phyloP scores from a whole-genome alignment of 1,140 invertebrate species.

The Drusus annulatus region DNA sequence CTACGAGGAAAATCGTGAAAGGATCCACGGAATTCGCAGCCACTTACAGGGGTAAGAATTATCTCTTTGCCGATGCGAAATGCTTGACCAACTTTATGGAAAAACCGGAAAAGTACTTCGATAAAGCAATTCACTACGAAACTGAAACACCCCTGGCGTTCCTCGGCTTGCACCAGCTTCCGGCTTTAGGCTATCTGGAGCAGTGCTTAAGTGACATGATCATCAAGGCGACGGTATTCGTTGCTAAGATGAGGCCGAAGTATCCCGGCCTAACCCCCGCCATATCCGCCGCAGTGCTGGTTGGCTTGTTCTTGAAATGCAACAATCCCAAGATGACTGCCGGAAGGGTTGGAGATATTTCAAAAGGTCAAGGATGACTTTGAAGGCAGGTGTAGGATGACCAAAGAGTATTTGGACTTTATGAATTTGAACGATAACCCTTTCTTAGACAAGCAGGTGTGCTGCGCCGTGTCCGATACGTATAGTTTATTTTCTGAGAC shows the following conservation, averaged over 20 bases:
- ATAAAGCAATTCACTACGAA: constrained; percentile 64
- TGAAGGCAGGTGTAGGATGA: constrained; percentile 63
- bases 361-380: constrained; percentile 63
- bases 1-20: constrained; percentile 64
- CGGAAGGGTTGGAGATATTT: constrained; percentile 62
- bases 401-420: constrained; percentile 63
- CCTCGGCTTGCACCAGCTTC: constrained; percentile 66
- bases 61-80: constrained; percentile 70
- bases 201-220: constrained; percentile 71
- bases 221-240: constrained; percentile 68
- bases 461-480: constrained; percentile 1
- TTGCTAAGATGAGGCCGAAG: constrained; percentile 70
- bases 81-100: constrained; percentile 71
- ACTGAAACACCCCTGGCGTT: constrained; percentile 63
- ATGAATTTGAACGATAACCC: constrained; percentile 68
- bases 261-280: constrained; percentile 69
- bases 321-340: constrained; percentile 64
- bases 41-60: constrained; percentile 66
- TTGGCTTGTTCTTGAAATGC: constrained; percentile 73
- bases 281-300: constrained; percentile 69
- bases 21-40: constrained; percentile 66
- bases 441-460: background rate
- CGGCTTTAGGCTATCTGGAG: constrained; percentile 73
- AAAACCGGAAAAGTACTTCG: constrained; percentile 66
- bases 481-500: constrained; percentile 13